Base-by-base conservation (phyloP, 1,140 invertebrate genomes). In the Brachionus rubens region DNA sequence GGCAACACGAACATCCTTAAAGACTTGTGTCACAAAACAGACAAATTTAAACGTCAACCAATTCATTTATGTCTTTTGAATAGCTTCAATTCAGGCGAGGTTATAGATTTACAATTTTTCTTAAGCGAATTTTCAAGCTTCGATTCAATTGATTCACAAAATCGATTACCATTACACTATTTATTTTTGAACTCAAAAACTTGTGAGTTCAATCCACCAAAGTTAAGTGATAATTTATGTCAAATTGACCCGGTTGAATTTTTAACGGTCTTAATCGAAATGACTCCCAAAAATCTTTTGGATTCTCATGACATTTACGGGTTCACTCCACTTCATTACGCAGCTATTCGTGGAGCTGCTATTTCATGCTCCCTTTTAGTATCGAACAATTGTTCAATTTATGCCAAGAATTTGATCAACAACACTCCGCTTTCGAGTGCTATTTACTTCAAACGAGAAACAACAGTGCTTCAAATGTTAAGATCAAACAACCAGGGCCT, bases 171-270 rank as follows among this genome's bases (percentile, higher is more conserved):
- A 1, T 77, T 84, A 9, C 59, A 43, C 36, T 24, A 43, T 43
- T 65, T 43, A 36, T 65, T 41, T n/a, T 24, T 65, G 24, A 65
- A 16, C 79, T 80, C 54, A 80, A 81, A 26, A 76, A 81, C 70
- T 54, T 82, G n/a, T 81, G 80, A 70, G 76, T 78, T 46, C 24
- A 14, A 19, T 7, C 43, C 24, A 54, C 65, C 67, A 41, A 75
- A 41, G 43, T 77, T 76, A 56, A 52, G 70, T 70, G 43, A 75
- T n/a, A 50, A 80, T 48, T 79, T 76, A 5, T 76, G 77, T 30
- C 78, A 77, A 26, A 78, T 81, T 16, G 86, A 87, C 79, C 86
- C 86, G 5, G 85, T 87, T 77, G 85, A 87, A 77, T 67, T 87
- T 28, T 81, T 83, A 36, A 81, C 79, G 48, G 68, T 85, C 26